Base-by-base conservation (phyloP, 2,888 invertebrate species). In the Leptinotarsa peninsularis region DNA sequence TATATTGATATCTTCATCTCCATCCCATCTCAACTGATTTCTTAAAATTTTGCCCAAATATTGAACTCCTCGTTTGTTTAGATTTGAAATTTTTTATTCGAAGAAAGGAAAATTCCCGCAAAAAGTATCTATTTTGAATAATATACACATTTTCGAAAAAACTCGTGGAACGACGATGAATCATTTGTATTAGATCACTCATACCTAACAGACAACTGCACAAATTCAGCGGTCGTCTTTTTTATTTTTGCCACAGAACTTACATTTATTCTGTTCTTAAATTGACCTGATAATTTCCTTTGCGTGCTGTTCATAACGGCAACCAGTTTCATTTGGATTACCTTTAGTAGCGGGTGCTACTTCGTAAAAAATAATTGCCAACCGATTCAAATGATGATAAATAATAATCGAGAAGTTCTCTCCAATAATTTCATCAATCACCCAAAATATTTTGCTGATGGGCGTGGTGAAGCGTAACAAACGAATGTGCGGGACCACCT, bases 381-480 rank as follows among this genome's bases (percentile, higher is more conserved):
- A n/a, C 43, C 63, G 43, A 33, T 63, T 33, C 63, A 63, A 63
- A 63, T 27, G 63, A 63, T 63, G 33, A 63, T 33, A 63, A 63
- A 63, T 63, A 33, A 63, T 33, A 43, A 43, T 43, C 43, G 63
- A 63, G 27, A n/a, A 63, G 27, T 33, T 43, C 18, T 63, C 17
- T 63, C 63, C 43, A 43, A 63, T 63, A 63, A 63, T 63, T 63
- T 43, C 43, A 63, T 63, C 63, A 63, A 43, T 33, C 43, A 63
- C n/a, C 63, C 63, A 14, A 63, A 63, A 63, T 63, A 81, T 81
- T 84, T 83, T 81, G 82, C 81, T 74, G 80, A 81, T 80, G 82
- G 84, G 85, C 84, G 85, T 83, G 85, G 82, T 77, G 76, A 79
- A 81, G 82, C 82, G 83, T 82, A 84, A 84, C 83, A 83, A 84